Conservation (phyloP, 2,113 vertebrate genomes). For the Daboia siamensis region DNA sequence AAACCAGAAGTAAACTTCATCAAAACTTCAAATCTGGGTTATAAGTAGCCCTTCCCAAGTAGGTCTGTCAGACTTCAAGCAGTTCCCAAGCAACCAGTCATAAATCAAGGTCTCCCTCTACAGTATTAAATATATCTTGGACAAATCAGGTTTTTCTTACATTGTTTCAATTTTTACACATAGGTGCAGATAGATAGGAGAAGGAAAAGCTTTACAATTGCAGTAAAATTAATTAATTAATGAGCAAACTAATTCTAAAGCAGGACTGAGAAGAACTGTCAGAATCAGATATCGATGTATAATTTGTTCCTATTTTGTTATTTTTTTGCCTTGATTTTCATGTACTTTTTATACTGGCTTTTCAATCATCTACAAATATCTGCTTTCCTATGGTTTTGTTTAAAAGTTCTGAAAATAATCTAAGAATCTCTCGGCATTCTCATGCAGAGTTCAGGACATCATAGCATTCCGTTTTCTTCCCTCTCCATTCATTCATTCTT, state of each 20-base stretch:
- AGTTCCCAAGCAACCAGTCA: not conserved
- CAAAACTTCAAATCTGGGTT: not conserved
- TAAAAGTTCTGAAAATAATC: not conserved
- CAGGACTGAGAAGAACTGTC: not conserved
- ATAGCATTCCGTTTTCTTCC: not conserved
- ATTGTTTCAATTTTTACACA: not conserved
- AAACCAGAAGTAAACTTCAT: not conserved
- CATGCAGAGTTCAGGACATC: not conserved
- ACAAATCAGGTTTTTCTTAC: not conserved
- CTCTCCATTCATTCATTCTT: not conserved
- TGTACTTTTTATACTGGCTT: not conserved
- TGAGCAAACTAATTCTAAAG: not conserved
- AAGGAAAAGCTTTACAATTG: not conserved
- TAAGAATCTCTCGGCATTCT: not conserved
- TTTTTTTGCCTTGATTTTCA: not conserved
- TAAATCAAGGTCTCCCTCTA: not conserved
- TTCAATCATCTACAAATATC: rapidly evolving
- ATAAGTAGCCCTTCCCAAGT: not conserved
- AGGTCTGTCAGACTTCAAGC: not conserved
- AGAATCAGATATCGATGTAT: not conserved
- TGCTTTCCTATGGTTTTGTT: not conserved
- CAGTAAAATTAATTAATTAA: not conserved
- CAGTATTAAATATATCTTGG: not conserved
- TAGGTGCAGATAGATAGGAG: not conserved
- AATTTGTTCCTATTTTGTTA: not conserved